Conservation (phyloP, 1,140 invertebrate species). For the Thaumetopoea pityocampa region DNA sequence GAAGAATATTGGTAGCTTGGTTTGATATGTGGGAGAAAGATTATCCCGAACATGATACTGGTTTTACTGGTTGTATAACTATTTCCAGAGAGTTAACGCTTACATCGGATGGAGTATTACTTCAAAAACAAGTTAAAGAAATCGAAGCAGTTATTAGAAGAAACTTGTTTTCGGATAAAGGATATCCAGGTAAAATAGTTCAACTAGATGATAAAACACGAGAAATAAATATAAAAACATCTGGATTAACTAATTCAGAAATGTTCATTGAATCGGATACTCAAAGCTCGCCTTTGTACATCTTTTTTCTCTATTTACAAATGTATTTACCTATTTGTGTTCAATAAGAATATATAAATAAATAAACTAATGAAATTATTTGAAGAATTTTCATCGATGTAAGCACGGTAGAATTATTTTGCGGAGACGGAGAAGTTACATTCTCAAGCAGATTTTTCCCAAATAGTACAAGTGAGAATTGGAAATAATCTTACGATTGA, state of each 20-base stretch:
- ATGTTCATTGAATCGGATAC: conserved; percentile 36
- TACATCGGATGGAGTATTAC: conserved; percentile 23
- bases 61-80: conserved; percentile 54
- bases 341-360: conserved; percentile 40
- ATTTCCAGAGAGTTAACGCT: conserved; percentile 43
- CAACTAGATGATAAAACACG: conserved; percentile 35
- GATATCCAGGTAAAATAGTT: conserved; percentile 14
- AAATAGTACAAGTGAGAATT: too few species aligned
- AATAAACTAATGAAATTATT: conserved; percentile 36
- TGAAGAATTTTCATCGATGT: conserved; percentile 50
- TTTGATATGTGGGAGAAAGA: conserved; percentile 58
- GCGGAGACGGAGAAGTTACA: conserved; percentile 55
- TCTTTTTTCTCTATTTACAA: conserved; percentile 34
- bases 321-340: conserved; percentile 34
- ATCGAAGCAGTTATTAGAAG: conserved; percentile 16
- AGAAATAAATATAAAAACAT: conserved; percentile 32
- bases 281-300: conserved; percentile 25
- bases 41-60: conserved; percentile 49
- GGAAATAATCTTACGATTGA: too few species aligned
- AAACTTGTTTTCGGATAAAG: conserved; percentile 21
- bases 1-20: conserved; percentile 57
- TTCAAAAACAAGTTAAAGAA: conserved; percentile 47
- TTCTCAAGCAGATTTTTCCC: conserved; percentile 58
- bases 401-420: conserved; percentile 65
- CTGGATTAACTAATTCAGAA: conserved; percentile 21